Evolutionary conservation across 64 coral and sea anemone genomes (phyloP).

Genomic region (Anthopleura sola): DNA sequence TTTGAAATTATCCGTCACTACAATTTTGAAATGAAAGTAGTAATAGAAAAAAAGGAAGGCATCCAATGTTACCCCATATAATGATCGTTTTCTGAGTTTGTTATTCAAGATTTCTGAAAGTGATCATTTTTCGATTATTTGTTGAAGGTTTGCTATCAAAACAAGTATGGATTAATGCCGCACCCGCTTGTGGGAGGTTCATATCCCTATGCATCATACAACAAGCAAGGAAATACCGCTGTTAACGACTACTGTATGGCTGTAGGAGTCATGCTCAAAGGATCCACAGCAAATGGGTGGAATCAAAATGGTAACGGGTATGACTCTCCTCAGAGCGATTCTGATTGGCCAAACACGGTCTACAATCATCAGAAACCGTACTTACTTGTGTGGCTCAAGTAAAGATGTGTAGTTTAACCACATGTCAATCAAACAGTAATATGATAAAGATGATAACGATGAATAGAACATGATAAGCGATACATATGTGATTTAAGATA

Average conservation of each 20-base stretch:
- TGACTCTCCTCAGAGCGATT: slow-evolving; percentile 49
- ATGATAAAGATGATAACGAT: too few relatives aligned
- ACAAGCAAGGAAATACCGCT: slow-evolving; percentile 28
- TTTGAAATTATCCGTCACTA: too few relatives aligned
- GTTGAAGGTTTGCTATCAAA: slow-evolving; percentile 50
- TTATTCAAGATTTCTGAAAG: too few relatives aligned
- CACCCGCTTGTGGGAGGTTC: slow-evolving; percentile 22
- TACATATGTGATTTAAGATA: too few relatives aligned
- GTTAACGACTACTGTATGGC: slow-evolving; percentile 69
- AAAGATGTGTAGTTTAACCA: background rate
- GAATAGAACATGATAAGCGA: too few relatives aligned
- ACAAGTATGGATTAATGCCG: slow-evolving; percentile 61
- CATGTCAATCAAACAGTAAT: too few relatives aligned
- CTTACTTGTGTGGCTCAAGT: slow-evolving; percentile 71
- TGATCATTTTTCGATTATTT: background rate
- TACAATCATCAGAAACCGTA: slow-evolving; percentile 55
- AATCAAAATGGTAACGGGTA: slow-evolving; percentile 34
- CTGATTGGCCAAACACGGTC: slow-evolving; percentile 54
- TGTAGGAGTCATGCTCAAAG: slow-evolving; percentile 36
- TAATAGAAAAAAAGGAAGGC: too few relatives aligned
- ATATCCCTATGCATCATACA: slow-evolving; percentile 26
- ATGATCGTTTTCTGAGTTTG: too few relatives aligned
- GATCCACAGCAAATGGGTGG: slow-evolving; percentile 49
- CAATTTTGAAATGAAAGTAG: too few relatives aligned
- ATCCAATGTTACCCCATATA: too few relatives aligned